Evolutionary conservation across 2,113 vertebrate species (phyloP).

Genomic region (Corydoras maculifer): DNA sequence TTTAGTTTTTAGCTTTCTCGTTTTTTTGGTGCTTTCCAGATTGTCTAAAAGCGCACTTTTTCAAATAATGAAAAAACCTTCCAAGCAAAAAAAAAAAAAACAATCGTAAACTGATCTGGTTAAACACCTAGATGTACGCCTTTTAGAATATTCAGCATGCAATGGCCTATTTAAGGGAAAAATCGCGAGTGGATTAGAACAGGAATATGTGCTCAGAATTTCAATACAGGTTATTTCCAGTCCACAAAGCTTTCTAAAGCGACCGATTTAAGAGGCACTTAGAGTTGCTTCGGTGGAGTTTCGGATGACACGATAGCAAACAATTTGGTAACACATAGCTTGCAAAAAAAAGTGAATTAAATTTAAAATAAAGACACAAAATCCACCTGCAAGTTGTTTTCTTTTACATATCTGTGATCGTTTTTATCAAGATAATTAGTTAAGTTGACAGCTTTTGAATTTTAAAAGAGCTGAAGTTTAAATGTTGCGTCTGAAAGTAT

Average conservation of each 20-base stretch:
- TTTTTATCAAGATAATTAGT: too few species aligned
- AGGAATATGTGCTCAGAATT: slow-evolving; percentile 66
- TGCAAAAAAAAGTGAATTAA: slow-evolving; percentile 33
- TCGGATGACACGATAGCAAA: slow-evolving; percentile 69
- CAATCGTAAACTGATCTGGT: slow-evolving; percentile 42
- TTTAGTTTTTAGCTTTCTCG: slow-evolving; percentile 67
- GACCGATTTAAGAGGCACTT: slow-evolving; percentile 82
- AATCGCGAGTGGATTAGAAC: slow-evolving; percentile 67
- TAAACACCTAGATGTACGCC: slow-evolving; percentile 50
- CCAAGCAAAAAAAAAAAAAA: slow-evolving; percentile 20
- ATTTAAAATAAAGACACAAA: too few species aligned
- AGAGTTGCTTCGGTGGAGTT: slow-evolving; percentile 74
- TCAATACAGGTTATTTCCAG: slow-evolving; percentile 83
- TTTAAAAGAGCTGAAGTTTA: slow-evolving; percentile 40
- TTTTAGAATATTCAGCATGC: slow-evolving; percentile 13
- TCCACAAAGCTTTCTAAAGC: slow-evolving; percentile 77
- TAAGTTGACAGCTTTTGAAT: too few species aligned
- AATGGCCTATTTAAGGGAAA: slow-evolving; percentile 19
- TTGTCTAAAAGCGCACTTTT: slow-evolving; percentile 55
- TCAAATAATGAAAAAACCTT: slow-evolving; percentile 40
- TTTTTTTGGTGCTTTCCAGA: slow-evolving; percentile 59
- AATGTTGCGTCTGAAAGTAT: slow-evolving; percentile 77
- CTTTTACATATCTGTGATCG: too few species aligned
- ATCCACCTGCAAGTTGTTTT: too few species aligned
- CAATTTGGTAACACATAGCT: slow-evolving; percentile 63